Conservation (phyloP, 2,888 invertebrate species). For the Bimastos eiseni region DNA sequence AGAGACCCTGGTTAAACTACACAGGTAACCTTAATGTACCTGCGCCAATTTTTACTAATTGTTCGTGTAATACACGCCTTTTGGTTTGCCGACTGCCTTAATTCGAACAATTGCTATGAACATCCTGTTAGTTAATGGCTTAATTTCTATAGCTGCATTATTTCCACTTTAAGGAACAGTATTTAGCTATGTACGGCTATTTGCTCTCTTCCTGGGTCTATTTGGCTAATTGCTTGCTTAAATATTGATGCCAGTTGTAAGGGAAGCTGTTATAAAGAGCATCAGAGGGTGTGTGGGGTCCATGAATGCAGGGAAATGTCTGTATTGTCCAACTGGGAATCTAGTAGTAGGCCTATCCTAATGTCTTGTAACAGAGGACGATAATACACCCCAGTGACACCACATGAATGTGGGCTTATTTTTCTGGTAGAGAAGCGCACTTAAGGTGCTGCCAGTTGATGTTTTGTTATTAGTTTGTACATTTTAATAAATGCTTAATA, state of each 20-base stretch:
- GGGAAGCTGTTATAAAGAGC: neutral
- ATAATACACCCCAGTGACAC: neutral
- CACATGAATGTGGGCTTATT: neutral
- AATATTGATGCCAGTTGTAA: neutral
- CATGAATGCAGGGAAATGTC: neutral
- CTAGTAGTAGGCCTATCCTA: neutral
- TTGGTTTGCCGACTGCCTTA: neutral
- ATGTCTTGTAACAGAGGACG: neutral
- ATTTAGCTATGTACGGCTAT: neutral
- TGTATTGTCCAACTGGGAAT: neutral
- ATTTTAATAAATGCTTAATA: too few relatives aligned
- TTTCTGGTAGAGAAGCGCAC: neutral
- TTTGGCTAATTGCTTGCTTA: neutral
- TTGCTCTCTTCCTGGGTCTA: neutral
- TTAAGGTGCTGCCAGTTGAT: too few relatives aligned
- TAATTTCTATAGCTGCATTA: neutral
- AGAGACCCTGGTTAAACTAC: neutral
- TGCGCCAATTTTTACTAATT: neutral
- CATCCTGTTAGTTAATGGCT: slow-evolving; percentile 6
- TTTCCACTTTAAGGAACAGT: neutral
- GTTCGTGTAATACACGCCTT: neutral
- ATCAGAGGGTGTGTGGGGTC: neutral
- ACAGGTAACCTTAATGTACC: neutral
- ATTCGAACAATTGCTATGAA: neutral
- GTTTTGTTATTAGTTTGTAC: too few relatives aligned